Conservation (phyloP, 1,140 invertebrate genomes). For the Eriosoma lanigerum region DNA sequence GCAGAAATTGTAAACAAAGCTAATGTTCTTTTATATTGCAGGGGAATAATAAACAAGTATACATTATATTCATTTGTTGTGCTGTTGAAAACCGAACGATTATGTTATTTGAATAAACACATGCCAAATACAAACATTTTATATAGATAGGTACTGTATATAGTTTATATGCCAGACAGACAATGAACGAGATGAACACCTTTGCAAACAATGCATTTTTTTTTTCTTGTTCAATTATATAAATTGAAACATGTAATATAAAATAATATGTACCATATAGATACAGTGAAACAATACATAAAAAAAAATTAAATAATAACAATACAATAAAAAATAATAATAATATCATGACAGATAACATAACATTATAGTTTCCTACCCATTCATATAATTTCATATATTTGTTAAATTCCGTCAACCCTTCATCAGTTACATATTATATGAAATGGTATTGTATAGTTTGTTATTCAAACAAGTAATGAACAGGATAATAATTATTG, state of each 20-base stretch:
- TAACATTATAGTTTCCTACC: neutral
- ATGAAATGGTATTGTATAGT: too few relatives aligned
- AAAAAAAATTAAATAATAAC: slow-evolving; percentile 8
- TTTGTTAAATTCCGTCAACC: too few relatives aligned
- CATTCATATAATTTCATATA: neutral
- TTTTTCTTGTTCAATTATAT: slow-evolving; percentile 49
- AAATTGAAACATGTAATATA: slow-evolving; percentile 50
- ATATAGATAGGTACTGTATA: slow-evolving; percentile 11
- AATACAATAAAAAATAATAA: slow-evolving; percentile 36
- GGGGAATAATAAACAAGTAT: slow-evolving; percentile 47
- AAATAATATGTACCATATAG: neutral
- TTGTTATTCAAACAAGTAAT: too few relatives aligned
- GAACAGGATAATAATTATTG: too few relatives aligned
- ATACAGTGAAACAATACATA: neutral
- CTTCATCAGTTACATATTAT: too few relatives aligned
- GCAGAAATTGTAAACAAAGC: slow-evolving; percentile 49
- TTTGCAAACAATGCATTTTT: slow-evolving; percentile 47
- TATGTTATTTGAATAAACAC: slow-evolving; percentile 51
- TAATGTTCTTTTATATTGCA: slow-evolving; percentile 50
- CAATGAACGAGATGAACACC: slow-evolving; percentile 48
- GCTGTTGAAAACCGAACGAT: slow-evolving; percentile 46
- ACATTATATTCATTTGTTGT: slow-evolving; percentile 41
- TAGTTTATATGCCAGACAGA: slow-evolving; percentile 19
- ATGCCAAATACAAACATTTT: slow-evolving; percentile 43
- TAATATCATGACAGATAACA: neutral